Evolutionary conservation across 1,140 invertebrate species (phyloP), one percentile per base, ranked within the genome.

Genomic region (Elysia chlorotica): DNA sequence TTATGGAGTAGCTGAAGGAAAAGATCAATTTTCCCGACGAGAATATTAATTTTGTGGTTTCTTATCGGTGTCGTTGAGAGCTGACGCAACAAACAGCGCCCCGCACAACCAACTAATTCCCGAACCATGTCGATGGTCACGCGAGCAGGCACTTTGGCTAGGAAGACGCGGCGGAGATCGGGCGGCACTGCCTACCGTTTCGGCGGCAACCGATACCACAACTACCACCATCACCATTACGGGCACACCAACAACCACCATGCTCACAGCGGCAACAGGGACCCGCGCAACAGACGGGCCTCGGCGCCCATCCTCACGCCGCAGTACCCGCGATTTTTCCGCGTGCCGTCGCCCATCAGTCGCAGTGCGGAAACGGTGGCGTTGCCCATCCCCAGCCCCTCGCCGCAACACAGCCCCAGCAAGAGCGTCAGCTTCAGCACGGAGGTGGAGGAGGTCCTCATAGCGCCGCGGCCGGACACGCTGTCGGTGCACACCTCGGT

Each of bases 311-410:
- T 75, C 23, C 65, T 78, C 48, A 75, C 72, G 28, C 68, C 66
- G 2, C 63, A 71, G 25, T 70, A 62, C 3, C 71, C 54, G 23
- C 30, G 36, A 35, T 76, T 74, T 37, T 31, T 67, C 53, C 56
- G 61, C 21, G 23, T 73, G 0, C 69, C 72, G 25, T 72, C 62
- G 57, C 76, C 76, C 35, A 68, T 78, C 59, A 78, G 77, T 33
- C 74, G 77, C 48, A 78, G 77, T 66, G 77, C 77, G 1, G 77
- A 78, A 61, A 78, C 74, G 1, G 77, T 78, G 65, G 77, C 74
- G 1, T 38, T 69, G 2, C 59, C 66, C 3, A 67, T 65, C 30
- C 65, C 54, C 3, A 63, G 38, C 66, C 65, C 30, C n/a, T 71
- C 38, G 41, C 69, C 66, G 0, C 65, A 65, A 19, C 41, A 38